Conservation (phyloP, 2,797 vertebrate genomes). For the Chloroceryle amazona region DNA sequence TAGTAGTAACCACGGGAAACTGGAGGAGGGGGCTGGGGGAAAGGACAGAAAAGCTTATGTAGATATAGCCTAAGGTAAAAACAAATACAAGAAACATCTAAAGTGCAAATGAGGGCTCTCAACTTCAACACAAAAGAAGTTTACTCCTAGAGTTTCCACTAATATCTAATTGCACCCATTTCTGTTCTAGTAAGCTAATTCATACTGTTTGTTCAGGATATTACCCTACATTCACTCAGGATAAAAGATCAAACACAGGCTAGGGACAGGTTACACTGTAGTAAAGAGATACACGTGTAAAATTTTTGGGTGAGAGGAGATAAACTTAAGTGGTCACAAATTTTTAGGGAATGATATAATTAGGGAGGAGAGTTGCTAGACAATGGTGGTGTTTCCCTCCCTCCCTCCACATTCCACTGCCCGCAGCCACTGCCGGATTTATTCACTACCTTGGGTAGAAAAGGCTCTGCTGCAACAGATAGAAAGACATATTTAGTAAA, state of each 20-base stretch:
- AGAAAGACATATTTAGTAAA: conserved; percentile 23
- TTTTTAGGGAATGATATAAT: not conserved
- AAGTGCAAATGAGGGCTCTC: not conserved
- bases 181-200: not conserved
- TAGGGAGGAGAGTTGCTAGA: not conserved
- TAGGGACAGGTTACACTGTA: not conserved
- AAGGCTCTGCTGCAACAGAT: not conserved
- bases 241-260: not conserved
- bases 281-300: not conserved
- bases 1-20: not conserved
- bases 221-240: not conserved
- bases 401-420: too few relatives aligned
- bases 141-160: not conserved
- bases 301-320: not conserved
- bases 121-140: not conserved
- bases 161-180: not conserved
- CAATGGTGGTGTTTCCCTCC: not conserved
- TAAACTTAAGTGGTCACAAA: not conserved
- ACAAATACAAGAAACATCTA: not conserved
- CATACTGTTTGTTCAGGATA: not conserved
- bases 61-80: not conserved
- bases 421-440: not conserved
- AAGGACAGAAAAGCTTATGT: not conserved
- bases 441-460: not conserved
- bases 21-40: accelerated